A percentile compares a stretch with the other conserved stretches of the same genome.
These are phyloP conservation scores for Scolopax rusticola DNA, from an alignment of 2,797 vertebrate species.

Conservation along the genomic window DNA sequence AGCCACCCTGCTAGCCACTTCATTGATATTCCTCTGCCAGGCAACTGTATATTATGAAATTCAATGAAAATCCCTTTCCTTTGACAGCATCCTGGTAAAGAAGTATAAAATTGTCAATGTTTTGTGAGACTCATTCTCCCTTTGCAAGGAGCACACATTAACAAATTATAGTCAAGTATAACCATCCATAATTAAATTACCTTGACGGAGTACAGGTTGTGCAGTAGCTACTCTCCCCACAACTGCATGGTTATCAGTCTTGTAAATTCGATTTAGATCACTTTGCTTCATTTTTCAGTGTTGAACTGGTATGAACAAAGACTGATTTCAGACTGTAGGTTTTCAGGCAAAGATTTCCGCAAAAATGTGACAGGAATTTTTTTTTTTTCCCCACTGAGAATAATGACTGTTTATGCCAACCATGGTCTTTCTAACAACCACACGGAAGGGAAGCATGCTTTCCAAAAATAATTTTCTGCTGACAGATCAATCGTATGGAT, in stretches of 20 bases:
- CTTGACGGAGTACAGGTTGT: slow-evolving; percentile 72
- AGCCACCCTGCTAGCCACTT: slow-evolving; percentile 15
- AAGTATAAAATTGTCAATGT: slow-evolving; percentile 63
- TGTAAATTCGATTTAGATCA: slow-evolving; percentile 63
- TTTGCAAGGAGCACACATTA: slow-evolving; percentile 67
- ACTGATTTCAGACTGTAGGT: slow-evolving; percentile 20
- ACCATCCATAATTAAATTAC: slow-evolving; percentile 77
- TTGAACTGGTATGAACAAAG: slow-evolving; percentile 35
- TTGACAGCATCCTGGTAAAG: slow-evolving; percentile 71
- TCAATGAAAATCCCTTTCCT: slow-evolving; percentile 68
- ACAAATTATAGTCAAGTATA: slow-evolving; percentile 77
- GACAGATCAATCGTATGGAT: not conserved
- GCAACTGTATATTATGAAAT: slow-evolving; percentile 59
- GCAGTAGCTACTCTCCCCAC: slow-evolving; percentile 30
- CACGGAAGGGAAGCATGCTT: not conserved
- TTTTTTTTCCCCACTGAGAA: not conserved
- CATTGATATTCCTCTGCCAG: slow-evolving; percentile 70
- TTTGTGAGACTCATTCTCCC: slow-evolving; percentile 60
- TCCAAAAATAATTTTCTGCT: not conserved
- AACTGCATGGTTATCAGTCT: slow-evolving; percentile 28
- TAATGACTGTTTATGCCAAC: not conserved
- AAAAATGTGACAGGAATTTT: not conserved
- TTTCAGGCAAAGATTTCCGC: not conserved
- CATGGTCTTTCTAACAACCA: not conserved
- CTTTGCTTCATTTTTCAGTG: slow-evolving; percentile 45